Evolutionary conservation across 2,797 vertebrate genomes (phyloP).

Genomic region (Lateolabrax maculatus): DNA sequence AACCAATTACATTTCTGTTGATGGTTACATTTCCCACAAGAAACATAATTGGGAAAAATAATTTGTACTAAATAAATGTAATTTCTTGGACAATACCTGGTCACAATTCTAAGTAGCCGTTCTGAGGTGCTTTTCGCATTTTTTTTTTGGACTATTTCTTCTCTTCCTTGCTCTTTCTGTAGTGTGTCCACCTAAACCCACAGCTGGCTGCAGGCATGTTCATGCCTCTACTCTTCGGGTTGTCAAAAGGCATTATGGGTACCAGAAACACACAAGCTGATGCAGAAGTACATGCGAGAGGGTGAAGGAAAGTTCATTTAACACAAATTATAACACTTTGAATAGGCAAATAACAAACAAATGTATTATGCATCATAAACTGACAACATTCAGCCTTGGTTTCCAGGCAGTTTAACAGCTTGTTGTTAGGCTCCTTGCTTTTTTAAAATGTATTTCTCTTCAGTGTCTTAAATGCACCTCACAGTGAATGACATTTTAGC

Average conservation of each 20-base stretch:
- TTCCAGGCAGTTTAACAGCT: background rate
- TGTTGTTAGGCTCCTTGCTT: background rate
- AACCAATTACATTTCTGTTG: background rate
- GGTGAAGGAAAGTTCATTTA: conserved; percentile 48
- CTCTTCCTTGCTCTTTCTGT: background rate
- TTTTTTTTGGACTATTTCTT: background rate
- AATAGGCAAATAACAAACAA: background rate
- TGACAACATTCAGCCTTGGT: background rate
- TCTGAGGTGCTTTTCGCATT: background rate
- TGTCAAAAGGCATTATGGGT: conserved; percentile 59
- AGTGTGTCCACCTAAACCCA: conserved; percentile 13
- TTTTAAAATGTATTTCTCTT: background rate
- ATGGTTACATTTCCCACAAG: background rate
- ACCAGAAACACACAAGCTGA: conserved; percentile 32
- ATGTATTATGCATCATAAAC: conserved; percentile 2
- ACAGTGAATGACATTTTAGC: background rate
- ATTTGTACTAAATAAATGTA: background rate
- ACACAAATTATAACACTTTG: conserved; percentile 21
- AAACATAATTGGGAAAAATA: background rate
- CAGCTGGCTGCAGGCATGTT: conserved; percentile 27
- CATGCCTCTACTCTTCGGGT: conserved; percentile 26
- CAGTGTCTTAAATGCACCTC: conserved; percentile 7
- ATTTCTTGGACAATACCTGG: background rate
- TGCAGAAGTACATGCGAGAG: conserved; percentile 21
- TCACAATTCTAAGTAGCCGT: background rate